These are phyloP conservation scores for Aspidapion aeneum DNA, from an alignment of 2,888 invertebrate genomes.

Conservation along the genomic window DNA sequence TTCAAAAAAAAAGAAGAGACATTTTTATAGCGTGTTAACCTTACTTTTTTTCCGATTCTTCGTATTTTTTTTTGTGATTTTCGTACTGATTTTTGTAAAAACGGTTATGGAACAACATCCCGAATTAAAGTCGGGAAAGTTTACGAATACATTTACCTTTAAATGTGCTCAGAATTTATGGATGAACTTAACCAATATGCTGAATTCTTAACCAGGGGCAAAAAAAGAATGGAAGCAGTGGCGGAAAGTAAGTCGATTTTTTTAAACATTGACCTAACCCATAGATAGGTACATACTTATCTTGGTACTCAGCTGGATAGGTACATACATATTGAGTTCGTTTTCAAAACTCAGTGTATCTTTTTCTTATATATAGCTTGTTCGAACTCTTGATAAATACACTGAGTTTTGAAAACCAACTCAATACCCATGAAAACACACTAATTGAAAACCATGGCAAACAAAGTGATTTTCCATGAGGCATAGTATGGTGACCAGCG, in stretches of 20 bases:
- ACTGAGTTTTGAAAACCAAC: no score
- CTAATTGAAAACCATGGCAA: not conserved
- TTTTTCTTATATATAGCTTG: no score
- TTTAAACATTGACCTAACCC: not conserved
- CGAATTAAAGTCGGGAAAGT: not conserved
- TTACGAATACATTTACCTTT: not conserved
- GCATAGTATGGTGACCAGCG: no score
- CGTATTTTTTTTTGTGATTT: not conserved
- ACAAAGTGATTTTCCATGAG: not conserved
- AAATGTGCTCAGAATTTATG: not conserved
- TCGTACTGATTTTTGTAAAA: not conserved
- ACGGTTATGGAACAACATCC: slow-evolving; percentile 2
- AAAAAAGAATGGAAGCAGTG: slow-evolving; percentile 3
- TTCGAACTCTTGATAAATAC: no score
- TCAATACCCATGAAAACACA: not conserved
- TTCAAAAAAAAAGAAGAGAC: not conserved
- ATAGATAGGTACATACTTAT: no score
- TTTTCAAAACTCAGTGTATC: not conserved
- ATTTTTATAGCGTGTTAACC: not conserved
- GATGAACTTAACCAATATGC: not conserved
- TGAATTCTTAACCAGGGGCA: not conserved
- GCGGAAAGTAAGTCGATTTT: not conserved
- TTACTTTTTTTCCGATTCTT: not conserved
- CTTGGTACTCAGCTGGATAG: no score
- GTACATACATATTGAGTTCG: not conserved